These are phyloP conservation scores for Pristionchus arcanus DNA, from an alignment of 2,888 invertebrate species.

Conservation along the genomic window DNA sequence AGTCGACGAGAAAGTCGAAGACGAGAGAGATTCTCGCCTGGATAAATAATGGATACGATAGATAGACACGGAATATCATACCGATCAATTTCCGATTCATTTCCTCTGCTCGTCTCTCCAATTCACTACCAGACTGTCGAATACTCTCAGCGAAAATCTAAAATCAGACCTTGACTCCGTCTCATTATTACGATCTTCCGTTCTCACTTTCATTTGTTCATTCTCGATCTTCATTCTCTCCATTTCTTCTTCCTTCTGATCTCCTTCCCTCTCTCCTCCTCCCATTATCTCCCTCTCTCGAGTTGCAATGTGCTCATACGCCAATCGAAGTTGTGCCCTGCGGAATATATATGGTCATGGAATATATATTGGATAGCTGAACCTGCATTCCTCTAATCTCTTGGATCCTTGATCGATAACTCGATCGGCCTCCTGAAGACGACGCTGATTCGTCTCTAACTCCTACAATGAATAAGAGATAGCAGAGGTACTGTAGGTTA, in stretches of 20 bases:
- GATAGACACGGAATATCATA: neutral
- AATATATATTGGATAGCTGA: neutral
- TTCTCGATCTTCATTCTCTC: neutral
- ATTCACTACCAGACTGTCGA: conserved; percentile 67
- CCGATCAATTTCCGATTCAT: conserved; percentile 72
- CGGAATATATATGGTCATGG: neutral
- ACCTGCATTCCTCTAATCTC: conserved; percentile 53
- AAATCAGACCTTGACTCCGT: conserved; percentile 22
- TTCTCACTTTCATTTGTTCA: conserved; percentile 3
- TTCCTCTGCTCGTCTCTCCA: conserved; percentile 75
- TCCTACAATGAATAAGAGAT: conserved; percentile 5
- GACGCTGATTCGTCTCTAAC: conserved; percentile 49
- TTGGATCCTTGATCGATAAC: conserved; percentile 4
- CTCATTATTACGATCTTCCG: neutral
- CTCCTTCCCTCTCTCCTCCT: conserved; percentile 38
- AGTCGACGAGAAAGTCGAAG: conserved; percentile 34
- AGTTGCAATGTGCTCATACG: neutral
- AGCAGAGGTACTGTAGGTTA: neutral
- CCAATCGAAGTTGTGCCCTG: conserved; percentile 47
- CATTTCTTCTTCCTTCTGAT: conserved; percentile 24
- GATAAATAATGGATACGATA: neutral
- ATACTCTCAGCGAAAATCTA: conserved; percentile 69
- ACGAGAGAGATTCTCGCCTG: conserved; percentile 52
- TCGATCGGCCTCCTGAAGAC: conserved; percentile 53
- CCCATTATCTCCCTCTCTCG: conserved; percentile 1